A percentile compares a stretch with the other conserved stretches of the same genome.
Conservation (phyloP, 2,113 vertebrate species). For the Leptobrachium leishanense region DNA sequence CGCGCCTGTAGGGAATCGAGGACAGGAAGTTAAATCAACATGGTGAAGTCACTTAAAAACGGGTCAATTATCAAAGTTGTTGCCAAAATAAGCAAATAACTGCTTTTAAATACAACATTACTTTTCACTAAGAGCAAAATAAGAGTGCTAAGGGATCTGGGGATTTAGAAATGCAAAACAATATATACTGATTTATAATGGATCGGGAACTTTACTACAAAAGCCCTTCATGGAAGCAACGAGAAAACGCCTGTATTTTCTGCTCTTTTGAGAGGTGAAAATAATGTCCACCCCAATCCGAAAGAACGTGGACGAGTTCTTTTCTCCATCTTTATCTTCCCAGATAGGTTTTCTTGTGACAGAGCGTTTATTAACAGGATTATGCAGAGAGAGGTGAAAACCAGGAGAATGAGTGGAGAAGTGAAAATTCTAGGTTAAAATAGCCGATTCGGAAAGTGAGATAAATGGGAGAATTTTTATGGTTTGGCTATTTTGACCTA, state of each 20-base stretch:
- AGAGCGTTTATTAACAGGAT: too few species aligned
- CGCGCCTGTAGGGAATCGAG: conserved; percentile 33
- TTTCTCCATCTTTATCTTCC: too few species aligned
- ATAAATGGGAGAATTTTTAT: too few species aligned
- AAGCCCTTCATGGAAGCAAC: background rate
- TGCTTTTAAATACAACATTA: conserved; percentile 34
- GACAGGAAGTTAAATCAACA: conserved; percentile 47
- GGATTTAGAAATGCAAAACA: background rate
- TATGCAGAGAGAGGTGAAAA: too few species aligned
- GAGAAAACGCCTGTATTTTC: background rate
- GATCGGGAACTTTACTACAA: background rate
- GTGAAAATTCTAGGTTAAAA: too few species aligned
- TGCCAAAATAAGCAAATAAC: conserved; percentile 46
- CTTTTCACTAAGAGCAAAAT: conserved; percentile 12
- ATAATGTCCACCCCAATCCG: too few species aligned
- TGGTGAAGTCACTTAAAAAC: conserved; percentile 31
- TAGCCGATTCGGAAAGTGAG: too few species aligned
- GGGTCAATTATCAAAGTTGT: conserved; percentile 13
- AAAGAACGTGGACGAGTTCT: too few species aligned
- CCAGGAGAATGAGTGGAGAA: too few species aligned
- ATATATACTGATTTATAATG: background rate
- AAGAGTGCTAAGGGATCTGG: background rate
- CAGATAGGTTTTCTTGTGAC: too few species aligned
- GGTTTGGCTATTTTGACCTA: too few species aligned
- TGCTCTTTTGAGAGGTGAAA: background rate